Evolutionary conservation across 53 echinoderm and acorn worm species (phyloP).

Genomic region (Temnopleurus reevesii): DNA sequence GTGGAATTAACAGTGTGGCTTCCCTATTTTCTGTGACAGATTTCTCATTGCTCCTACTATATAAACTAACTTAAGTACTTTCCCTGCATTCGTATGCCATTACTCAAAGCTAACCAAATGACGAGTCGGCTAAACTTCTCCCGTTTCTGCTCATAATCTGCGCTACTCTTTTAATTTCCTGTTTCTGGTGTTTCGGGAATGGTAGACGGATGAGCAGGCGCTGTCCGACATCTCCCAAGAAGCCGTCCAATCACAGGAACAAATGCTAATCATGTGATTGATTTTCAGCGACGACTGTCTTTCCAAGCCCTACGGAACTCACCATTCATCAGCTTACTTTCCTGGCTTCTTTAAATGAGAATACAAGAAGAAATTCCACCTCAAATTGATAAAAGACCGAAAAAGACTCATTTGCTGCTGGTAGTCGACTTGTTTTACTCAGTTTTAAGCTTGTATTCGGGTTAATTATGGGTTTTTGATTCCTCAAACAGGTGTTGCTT

Average conservation of each 20-base stretch:
- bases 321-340: slow-evolving; percentile 26
- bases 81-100: background rate
- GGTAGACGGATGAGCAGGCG: background rate
- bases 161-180: slow-evolving; percentile 31
- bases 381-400: no score
- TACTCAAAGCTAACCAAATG: background rate
- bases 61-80: background rate
- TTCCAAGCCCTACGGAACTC: background rate
- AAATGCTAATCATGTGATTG: slow-evolving; percentile 8
- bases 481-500: background rate
- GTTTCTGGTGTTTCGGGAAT: slow-evolving; percentile 3
- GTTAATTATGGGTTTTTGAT: slow-evolving; percentile 28
- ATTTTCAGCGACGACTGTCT: background rate
- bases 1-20: background rate
- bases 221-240: background rate
- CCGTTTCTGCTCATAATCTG: background rate
- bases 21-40: background rate
- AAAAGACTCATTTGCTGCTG: background rate
- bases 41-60: background rate
- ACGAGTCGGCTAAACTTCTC: background rate
- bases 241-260: background rate
- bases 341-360: background rate
- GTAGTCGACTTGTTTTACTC: background rate
- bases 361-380: background rate
- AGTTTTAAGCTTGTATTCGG: background rate